Conservation (phyloP, 2,888 invertebrate genomes). For the Sphecodes monilicornis region DNA sequence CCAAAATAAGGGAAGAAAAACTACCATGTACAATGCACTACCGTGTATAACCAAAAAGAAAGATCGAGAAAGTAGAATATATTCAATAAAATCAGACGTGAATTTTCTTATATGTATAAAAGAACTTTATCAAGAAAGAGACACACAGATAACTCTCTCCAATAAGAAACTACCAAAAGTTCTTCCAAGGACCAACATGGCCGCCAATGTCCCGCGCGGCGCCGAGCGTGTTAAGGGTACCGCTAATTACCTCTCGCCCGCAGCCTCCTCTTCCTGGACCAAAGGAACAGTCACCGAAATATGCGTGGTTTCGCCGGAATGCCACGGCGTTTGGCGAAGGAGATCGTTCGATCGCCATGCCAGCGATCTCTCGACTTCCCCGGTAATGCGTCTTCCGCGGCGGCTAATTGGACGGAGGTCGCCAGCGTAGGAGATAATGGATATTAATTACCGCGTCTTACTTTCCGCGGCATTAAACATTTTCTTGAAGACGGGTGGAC, state of each 20-base stretch:
- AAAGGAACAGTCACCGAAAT: constrained; percentile 3
- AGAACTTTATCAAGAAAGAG: neutral
- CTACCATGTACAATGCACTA: too few relatives aligned
- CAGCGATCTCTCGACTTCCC: constrained; percentile 11
- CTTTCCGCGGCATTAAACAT: constrained; percentile 84
- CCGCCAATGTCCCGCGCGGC: neutral
- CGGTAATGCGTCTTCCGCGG: constrained; percentile 79
- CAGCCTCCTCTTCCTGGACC: constrained; percentile 10
- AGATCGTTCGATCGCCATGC: constrained; percentile 7
- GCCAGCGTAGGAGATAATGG: constrained; percentile 81
- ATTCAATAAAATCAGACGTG: too few relatives aligned
- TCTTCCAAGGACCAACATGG: neutral
- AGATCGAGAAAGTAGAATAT: neutral
- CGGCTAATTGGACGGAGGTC: constrained; percentile 80
- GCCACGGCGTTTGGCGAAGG: neutral
- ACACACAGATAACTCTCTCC: neutral
- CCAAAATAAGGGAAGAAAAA: too few relatives aligned
- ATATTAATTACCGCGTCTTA: constrained; percentile 84
- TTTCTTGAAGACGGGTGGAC: constrained; percentile 74
- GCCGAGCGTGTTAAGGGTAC: neutral
- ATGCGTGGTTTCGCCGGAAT: constrained; percentile 1
- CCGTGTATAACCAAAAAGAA: neutral
- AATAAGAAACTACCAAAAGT: neutral
- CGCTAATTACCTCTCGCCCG: neutral
- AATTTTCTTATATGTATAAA: neutral